Conservation (phyloP, 2,797 vertebrate species). For the Poliocrania exsul region DNA sequence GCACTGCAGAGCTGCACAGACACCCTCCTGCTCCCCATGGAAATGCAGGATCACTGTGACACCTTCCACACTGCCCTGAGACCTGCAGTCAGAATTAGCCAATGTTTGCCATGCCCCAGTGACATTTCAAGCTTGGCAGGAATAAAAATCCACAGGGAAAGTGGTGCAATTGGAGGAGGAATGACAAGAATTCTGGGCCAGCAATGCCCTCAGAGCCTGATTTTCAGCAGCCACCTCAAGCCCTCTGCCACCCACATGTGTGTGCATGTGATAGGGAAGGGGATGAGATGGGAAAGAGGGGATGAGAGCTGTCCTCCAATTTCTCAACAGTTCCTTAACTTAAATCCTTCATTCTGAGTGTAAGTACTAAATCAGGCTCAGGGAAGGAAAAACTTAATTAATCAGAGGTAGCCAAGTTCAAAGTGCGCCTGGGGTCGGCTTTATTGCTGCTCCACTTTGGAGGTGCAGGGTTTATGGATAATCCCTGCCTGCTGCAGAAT, state of each 20-base stretch:
- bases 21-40: background rate
- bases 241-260: background rate
- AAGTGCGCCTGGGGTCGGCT: slow-evolving; percentile 28
- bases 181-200: background rate
- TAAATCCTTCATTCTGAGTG: slow-evolving; percentile 50
- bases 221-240: background rate
- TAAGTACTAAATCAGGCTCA: slow-evolving; percentile 59
- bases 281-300: background rate
- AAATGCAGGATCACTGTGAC: background rate
- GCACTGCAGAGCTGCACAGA: background rate
- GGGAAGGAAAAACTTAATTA: slow-evolving; percentile 60
- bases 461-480: slow-evolving; percentile 11
- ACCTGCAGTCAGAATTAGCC: background rate
- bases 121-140: slow-evolving; percentile 2
- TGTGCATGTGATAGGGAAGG: background rate
- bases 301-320: slow-evolving; percentile 49
- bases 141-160: background rate
- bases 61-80: background rate
- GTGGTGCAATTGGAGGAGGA: background rate
- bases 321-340: slow-evolving; percentile 52
- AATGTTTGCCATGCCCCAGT: background rate
- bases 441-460: background rate
- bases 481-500: slow-evolving; percentile 31
- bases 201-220: background rate
- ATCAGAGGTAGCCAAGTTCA: slow-evolving; percentile 56